Percentiles rank a stretch among this genome's conserved stretches.
These are phyloP conservation scores for Pristionchus fissidentatus DNA, from an alignment of 2,888 invertebrate species.

Conservation along the genomic window DNA sequence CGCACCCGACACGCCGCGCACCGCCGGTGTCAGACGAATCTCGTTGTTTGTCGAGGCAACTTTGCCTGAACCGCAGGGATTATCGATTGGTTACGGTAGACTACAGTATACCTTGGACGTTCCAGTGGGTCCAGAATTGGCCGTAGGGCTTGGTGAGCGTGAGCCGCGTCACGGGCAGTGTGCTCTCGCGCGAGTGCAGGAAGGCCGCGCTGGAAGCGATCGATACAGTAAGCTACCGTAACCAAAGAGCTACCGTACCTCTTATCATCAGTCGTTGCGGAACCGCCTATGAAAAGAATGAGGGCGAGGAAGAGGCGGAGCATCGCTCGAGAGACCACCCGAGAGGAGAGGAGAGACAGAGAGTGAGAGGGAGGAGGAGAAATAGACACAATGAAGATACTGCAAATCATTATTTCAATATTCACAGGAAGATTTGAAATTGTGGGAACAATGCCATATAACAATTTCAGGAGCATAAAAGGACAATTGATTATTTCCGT, in stretches of 20 bases:
- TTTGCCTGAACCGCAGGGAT: neutral
- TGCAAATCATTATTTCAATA: too few species aligned
- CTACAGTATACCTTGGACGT: neutral
- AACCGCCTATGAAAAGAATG: neutral
- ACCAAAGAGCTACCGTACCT: neutral
- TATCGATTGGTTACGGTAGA: neutral
- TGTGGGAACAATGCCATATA: too few species aligned
- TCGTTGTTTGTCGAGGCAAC: neutral
- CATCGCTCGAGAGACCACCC: neutral
- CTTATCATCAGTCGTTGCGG: neutral
- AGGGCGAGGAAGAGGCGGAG: neutral
- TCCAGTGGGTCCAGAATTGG: neutral
- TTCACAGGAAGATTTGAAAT: too few species aligned
- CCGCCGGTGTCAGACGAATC: conserved; percentile 8
- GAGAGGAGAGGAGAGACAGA: neutral
- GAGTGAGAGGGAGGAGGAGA: neutral
- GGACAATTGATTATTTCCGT: too few species aligned
- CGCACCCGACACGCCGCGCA: neutral
- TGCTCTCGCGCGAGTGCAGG: neutral
- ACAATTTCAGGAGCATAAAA: too few species aligned
- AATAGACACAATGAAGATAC: too few species aligned
- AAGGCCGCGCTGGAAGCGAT: neutral
- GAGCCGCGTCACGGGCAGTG: neutral
- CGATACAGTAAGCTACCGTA: neutral
- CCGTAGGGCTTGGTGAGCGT: neutral